These are phyloP conservation scores for Tupaia chinensis DNA, from an alignment of 2,113 vertebrate species.

Conservation along the genomic window DNA sequence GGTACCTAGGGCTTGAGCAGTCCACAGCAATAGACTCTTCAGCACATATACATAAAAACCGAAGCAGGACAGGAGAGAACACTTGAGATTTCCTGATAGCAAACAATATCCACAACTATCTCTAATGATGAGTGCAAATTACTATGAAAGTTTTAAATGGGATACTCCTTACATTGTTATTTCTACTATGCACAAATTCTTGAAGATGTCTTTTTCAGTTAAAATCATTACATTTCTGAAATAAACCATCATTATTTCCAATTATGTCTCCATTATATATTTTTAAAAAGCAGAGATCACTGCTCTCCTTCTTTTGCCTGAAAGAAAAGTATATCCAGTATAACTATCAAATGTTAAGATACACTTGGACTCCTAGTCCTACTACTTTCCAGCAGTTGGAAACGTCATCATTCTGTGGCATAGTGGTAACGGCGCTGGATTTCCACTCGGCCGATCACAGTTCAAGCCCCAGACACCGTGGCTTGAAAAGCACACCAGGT, in stretches of 20 bases:
- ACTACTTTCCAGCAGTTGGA: not conserved
- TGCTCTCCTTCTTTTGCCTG: not conserved
- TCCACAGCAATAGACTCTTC: not conserved
- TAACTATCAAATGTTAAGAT: not conserved
- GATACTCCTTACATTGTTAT: not conserved
- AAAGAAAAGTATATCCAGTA: not conserved
- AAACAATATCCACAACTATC: not conserved
- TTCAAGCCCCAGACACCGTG: too few species aligned
- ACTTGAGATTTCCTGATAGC: not conserved
- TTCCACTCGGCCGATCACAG: too few species aligned
- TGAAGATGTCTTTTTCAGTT: not conserved
- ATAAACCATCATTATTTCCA: constrained; percentile 24
- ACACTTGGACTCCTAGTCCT: not conserved
- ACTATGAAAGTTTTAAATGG: not conserved
- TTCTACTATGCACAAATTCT: not conserved
- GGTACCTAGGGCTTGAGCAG: not conserved
- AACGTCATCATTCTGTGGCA: too few species aligned
- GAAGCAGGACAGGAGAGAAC: constrained; percentile 8
- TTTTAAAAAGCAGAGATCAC: not conserved
- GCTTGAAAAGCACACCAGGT: too few species aligned
- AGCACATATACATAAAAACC: not conserved
- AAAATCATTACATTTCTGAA: constrained; percentile 10
- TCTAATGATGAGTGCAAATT: not conserved
- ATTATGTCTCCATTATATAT: not conserved
- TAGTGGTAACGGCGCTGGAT: too few species aligned